These are phyloP conservation scores for Trichonephila inaurata DNA, from an alignment of 1,140 invertebrate species.

Conservation along the genomic window DNA sequence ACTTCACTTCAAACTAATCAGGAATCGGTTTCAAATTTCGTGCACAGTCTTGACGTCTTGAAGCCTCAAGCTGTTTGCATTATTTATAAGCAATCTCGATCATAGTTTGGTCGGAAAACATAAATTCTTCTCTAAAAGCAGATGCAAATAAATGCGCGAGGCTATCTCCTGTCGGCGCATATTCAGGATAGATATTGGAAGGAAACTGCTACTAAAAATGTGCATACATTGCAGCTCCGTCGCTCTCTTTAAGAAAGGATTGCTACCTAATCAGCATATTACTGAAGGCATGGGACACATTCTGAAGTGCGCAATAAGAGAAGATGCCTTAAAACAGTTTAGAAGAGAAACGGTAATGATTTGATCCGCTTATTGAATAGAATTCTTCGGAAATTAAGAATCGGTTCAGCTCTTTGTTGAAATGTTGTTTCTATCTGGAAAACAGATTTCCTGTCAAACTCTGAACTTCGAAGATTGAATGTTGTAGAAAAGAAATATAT, in stretches of 20 bases:
- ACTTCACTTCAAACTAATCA: slow-evolving; percentile 6
- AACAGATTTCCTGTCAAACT: no score
- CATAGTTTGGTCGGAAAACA: slow-evolving; percentile 45
- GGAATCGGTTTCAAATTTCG: slow-evolving; percentile 33
- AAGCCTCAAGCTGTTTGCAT: slow-evolving; percentile 33
- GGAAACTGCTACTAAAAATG: slow-evolving; percentile 58
- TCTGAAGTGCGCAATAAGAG: not conserved
- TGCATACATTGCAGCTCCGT: slow-evolving; percentile 46
- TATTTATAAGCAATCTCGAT: slow-evolving; percentile 57
- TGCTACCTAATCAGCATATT: slow-evolving; percentile 43
- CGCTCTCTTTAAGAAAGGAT: slow-evolving; percentile 8
- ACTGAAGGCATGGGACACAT: not conserved
- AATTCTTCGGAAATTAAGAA: not conserved
- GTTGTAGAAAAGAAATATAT: no score
- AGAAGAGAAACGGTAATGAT: not conserved
- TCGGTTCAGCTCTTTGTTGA: not conserved
- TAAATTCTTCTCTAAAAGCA: slow-evolving; percentile 14
- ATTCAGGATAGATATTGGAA: slow-evolving; percentile 41
- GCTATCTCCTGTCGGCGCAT: slow-evolving; percentile 9
- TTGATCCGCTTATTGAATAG: not conserved
- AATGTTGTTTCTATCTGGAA: no score
- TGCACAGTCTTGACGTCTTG: not conserved
- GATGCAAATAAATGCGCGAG: slow-evolving; percentile 46
- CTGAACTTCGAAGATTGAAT: no score
- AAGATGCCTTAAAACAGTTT: not conserved